Base-by-base conservation (phyloP, 2,888 invertebrate species). In the Macaria notata region DNA sequence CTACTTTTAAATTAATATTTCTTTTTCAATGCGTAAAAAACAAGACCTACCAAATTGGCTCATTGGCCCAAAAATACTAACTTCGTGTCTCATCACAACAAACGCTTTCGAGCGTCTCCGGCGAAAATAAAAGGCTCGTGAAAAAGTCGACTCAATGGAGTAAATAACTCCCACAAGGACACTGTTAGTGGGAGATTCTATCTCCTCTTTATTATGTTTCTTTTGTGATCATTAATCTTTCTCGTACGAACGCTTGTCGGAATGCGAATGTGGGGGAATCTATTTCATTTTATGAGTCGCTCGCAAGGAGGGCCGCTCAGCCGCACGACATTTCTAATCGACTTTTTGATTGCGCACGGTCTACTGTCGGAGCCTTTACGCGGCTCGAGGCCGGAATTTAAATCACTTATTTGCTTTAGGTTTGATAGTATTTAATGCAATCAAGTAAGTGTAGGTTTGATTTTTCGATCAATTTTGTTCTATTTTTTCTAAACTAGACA, bases 191-290 rank as follows among this genome's bases (percentile, higher is more conserved):
- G 89, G 77, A 90, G 90, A 91, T 91, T 86, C 87, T 89, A 91
- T 91, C 90, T 90, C 83, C 84, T 86, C 84, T 89, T 90, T 91
- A 90, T 91, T 91, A 90, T 90, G 90, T 91, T 91, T 89, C 89
- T 90, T 91, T 90, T 91, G 90, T 89, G 91, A 90, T 90, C 91
- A 91, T 91, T 91, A 91, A 91, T 91, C 91, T 91, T 90, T 90
- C 88, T 88, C 88, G 90, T 89, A 88, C 89, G 91, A 89, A 91
- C 88, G 91, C 90, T 90, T 90, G 91, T 91, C 91, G 90, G 91
- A 90, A 90, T 91, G 90, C 84, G 91, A 91, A 91, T 91, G 91
- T 91, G 86, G 89, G 90, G 88, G 89, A 88, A 90, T 91, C 90
- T 91, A 91, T 91, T 90, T 90, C 89, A 85, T 90, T 91, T 91